Evolutionary conservation across 35 echinoderm and acorn worm species (phyloP).

Genomic region (Lytechinus variegatus): DNA sequence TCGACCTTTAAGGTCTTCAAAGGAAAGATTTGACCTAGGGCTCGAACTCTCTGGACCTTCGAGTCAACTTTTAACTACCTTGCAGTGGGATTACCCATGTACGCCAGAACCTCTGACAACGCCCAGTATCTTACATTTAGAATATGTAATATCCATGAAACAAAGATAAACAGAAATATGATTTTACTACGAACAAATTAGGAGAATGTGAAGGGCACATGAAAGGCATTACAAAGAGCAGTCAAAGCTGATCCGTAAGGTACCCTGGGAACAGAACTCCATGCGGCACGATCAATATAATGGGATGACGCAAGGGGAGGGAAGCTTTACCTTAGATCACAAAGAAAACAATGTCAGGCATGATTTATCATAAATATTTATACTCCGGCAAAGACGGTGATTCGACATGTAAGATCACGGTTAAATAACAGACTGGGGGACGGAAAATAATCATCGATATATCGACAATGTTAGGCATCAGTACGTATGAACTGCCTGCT

Average conservation of each 20-base stretch:
- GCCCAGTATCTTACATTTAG: too few relatives aligned
- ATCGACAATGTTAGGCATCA: not conserved
- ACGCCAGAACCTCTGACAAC: too few relatives aligned
- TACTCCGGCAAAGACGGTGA: not conserved
- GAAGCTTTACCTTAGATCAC: not conserved
- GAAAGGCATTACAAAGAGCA: too few relatives aligned
- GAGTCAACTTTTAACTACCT: too few relatives aligned
- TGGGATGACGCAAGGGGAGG: not conserved
- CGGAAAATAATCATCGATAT: not conserved
- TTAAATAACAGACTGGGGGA: not conserved
- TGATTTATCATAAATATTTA: slow-evolving; percentile 21
- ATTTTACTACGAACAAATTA: too few relatives aligned
- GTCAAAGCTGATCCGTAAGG: not conserved
- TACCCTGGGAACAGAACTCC: not conserved
- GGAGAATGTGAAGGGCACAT: too few relatives aligned
- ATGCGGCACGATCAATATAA: not conserved
- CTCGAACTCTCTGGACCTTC: too few relatives aligned
- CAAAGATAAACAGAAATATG: too few relatives aligned
- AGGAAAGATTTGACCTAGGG: too few relatives aligned
- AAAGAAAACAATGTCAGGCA: not conserved
- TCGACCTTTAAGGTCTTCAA: too few relatives aligned
- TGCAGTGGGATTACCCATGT: too few relatives aligned
- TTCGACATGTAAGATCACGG: not conserved
- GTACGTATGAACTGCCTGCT: not conserved
- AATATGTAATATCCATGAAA: too few relatives aligned